A percentile compares a stretch with the other conserved stretches of the same genome.
phyloP scores from a whole-genome alignment of 2,113 vertebrate genomes.

The Hyperopisus bebe region DNA sequence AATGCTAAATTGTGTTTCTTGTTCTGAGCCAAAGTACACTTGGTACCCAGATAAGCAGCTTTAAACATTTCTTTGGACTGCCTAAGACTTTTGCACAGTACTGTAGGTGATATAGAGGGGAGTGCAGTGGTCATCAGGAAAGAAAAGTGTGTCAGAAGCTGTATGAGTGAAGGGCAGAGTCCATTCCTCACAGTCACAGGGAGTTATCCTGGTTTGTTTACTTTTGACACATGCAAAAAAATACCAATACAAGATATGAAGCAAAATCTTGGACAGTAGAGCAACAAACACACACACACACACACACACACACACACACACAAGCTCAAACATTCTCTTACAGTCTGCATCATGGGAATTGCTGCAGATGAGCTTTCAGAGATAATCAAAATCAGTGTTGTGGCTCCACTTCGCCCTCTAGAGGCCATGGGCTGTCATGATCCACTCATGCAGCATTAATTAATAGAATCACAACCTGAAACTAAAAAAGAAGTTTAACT shows the following conservation, averaged over 20 bases:
- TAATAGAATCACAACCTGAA: background rate
- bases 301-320: too few relatives aligned
- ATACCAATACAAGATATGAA: background rate
- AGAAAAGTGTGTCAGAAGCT: background rate
- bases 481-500: background rate
- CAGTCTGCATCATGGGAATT: too few relatives aligned
- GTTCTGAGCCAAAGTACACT: too few relatives aligned
- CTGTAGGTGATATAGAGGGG: background rate
- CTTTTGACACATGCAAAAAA: background rate
- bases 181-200: background rate
- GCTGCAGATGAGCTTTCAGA: background rate
- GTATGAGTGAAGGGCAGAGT: background rate
- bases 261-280: background rate
- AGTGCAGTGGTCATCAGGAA: background rate
- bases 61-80: too few relatives aligned
- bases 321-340: too few relatives aligned
- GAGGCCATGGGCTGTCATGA: background rate
- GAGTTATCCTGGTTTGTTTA: background rate
- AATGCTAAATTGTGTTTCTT: too few relatives aligned
- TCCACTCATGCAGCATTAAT: background rate
- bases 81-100: too few relatives aligned
- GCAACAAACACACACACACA: background rate
- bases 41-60: too few relatives aligned
- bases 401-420: background rate
- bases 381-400: background rate